These are phyloP conservation scores for Dynastes maya DNA, from an alignment of 2,888 invertebrate genomes.

Conservation along the genomic window DNA sequence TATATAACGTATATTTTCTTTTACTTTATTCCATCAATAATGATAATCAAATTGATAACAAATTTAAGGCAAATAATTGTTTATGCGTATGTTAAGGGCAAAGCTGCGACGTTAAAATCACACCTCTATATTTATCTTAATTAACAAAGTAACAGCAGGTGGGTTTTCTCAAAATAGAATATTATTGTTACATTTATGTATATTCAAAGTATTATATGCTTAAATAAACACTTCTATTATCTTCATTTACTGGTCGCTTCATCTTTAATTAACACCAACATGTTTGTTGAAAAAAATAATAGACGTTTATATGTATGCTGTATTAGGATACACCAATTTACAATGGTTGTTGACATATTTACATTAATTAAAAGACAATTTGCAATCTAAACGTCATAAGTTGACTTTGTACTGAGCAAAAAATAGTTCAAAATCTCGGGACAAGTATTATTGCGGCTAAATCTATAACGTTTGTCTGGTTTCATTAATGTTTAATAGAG, in stretches of 20 bases:
- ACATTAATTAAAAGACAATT: not conserved
- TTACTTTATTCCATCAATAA: too few relatives aligned
- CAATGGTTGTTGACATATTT: not conserved
- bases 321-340: not conserved
- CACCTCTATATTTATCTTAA: not conserved
- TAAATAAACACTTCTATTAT: not conserved
- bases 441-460: not conserved
- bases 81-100: too few relatives aligned
- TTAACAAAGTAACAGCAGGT: not conserved
- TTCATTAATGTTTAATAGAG: not conserved
- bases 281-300: conserved; percentile 2
- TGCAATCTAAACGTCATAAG: not conserved
- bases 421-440: not conserved
- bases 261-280: not conserved
- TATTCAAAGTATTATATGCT: not conserved
- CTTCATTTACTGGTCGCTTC: conserved; percentile 7
- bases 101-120: not conserved
- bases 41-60: too few relatives aligned
- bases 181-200: not conserved
- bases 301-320: not conserved
- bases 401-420: not conserved
- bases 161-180: not conserved
- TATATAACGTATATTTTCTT: too few relatives aligned
- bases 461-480: not conserved
- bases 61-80: too few relatives aligned